phyloP scores from a whole-genome alignment of 2,113 vertebrate species.

The Salminus brasiliensis region DNA sequence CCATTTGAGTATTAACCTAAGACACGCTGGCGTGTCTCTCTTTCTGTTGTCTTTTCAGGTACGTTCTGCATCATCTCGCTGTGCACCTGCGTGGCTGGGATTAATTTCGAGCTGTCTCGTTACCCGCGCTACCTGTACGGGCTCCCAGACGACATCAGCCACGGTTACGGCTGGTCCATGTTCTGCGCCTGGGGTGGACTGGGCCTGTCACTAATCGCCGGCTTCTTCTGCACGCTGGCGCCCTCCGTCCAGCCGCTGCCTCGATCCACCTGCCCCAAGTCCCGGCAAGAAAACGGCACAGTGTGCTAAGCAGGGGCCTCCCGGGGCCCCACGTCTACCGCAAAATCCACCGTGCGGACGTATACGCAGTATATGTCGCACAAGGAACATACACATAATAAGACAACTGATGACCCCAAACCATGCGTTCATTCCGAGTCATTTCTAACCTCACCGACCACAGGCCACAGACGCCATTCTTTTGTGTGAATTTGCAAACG shows the following conservation, averaged over 20 bases:
- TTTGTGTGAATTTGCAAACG: slow-evolving; percentile 58
- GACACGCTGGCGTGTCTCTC: not conserved
- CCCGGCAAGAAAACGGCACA: slow-evolving; percentile 94
- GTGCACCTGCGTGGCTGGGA: slow-evolving; percentile 96
- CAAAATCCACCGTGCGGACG: not conserved
- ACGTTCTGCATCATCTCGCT: slow-evolving; percentile 99
- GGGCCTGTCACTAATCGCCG: slow-evolving; percentile 93
- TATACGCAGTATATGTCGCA: slow-evolving; percentile 4
- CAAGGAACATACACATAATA: slow-evolving; percentile 37
- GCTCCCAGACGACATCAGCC: slow-evolving; percentile 94
- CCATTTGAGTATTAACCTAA: not conserved
- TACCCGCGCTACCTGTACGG: slow-evolving; percentile 93
- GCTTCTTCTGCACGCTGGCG: slow-evolving; percentile 98
- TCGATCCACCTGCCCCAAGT: slow-evolving; percentile 94
- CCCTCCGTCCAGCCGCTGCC: slow-evolving; percentile 95
- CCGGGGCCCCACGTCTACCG: not conserved
- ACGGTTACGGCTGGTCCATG: slow-evolving; percentile 98
- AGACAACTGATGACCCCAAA: slow-evolving; percentile 33
- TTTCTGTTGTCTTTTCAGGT: slow-evolving; percentile 72
- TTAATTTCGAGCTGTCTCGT: slow-evolving; percentile 97
- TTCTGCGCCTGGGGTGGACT: slow-evolving; percentile 98
- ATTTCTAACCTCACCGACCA: slow-evolving; percentile 47
- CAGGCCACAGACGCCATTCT: slow-evolving; percentile 24
- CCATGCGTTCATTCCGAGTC: slow-evolving; percentile 32
- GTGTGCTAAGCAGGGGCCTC: slow-evolving; percentile 84